A percentile compares a stretch with the other conserved stretches of the same genome.
Conservation (phyloP, 2,797 vertebrate species). For the Myiotriccus ornatus region DNA sequence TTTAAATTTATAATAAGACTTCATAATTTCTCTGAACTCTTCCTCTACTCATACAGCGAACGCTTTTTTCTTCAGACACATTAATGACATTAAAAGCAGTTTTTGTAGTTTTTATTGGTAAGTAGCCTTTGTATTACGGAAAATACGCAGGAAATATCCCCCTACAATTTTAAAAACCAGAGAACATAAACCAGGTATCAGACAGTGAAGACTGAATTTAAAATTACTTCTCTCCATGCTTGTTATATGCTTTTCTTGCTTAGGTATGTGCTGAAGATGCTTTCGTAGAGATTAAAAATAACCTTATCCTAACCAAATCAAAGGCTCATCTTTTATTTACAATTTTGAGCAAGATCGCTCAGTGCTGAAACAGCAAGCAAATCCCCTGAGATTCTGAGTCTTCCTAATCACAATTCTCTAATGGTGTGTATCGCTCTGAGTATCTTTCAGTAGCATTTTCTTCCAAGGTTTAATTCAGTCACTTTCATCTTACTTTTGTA, state of each 20-base stretch:
- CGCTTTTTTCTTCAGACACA: not conserved
- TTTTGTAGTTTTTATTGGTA: not conserved
- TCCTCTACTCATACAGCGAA: not conserved
- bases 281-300: not conserved
- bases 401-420: not conserved
- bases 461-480: not conserved
- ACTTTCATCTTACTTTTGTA: not conserved
- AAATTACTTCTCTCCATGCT: not conserved
- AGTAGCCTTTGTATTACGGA: not conserved
- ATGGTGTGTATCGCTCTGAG: not conserved
- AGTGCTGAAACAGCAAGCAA: not conserved
- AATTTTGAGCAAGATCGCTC: not conserved
- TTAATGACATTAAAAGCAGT: not conserved
- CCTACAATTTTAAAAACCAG: not conserved
- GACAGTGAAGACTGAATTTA: not conserved
- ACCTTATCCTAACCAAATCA: not conserved
- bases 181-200: not conserved
- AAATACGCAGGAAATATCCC: not conserved
- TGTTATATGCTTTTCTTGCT: not conserved
- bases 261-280: not conserved
- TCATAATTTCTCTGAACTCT: not conserved
- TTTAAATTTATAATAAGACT: not conserved
- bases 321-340: not conserved
- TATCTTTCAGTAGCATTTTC: not conserved
- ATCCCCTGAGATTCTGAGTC: not conserved